A percentile compares a stretch with the other conserved stretches of the same genome.
These are phyloP conservation scores for Melanitta fusca DNA, from an alignment of 2,797 vertebrate genomes.

Conservation along the genomic window DNA sequence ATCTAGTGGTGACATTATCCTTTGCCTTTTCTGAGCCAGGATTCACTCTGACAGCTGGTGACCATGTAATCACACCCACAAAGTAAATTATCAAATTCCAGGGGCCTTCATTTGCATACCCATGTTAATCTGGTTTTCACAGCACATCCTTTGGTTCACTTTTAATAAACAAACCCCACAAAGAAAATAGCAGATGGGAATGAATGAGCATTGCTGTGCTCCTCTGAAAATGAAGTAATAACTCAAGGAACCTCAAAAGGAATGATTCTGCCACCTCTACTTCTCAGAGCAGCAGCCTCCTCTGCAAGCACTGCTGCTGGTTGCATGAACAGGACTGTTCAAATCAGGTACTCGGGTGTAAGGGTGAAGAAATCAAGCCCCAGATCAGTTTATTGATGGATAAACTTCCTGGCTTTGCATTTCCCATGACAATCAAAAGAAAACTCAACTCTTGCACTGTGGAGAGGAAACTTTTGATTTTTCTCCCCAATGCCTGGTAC, in stretches of 20 bases:
- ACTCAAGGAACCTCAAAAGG: not conserved
- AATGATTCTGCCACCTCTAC: not conserved
- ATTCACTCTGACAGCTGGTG: slow-evolving; percentile 28
- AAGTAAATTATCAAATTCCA: slow-evolving; percentile 37
- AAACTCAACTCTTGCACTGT: not conserved
- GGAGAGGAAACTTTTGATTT: not conserved
- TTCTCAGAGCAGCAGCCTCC: not conserved
- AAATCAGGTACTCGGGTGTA: not conserved
- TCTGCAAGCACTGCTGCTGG: not conserved
- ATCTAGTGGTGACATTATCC: not conserved
- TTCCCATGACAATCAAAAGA: not conserved
- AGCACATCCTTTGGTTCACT: not conserved
- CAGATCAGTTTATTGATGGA: not conserved
- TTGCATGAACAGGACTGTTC: not conserved
- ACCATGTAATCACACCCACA: slow-evolving; percentile 5
- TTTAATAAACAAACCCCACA: slow-evolving; percentile 15
- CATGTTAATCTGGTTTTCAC: slow-evolving; percentile 13
- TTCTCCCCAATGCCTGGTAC: not conserved
- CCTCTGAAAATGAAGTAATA: not conserved
- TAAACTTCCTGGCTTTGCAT: not conserved
- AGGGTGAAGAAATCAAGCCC: not conserved
- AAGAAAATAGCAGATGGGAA: not conserved
- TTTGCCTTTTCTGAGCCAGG: not conserved
- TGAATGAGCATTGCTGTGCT: not conserved
- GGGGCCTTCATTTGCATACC: not conserved